Percentiles rank a stretch among this genome's conserved stretches.
Evolutionary conservation across 1,140 invertebrate species (phyloP).

Genomic region (Pseudomyrmex gracilis): DNA sequence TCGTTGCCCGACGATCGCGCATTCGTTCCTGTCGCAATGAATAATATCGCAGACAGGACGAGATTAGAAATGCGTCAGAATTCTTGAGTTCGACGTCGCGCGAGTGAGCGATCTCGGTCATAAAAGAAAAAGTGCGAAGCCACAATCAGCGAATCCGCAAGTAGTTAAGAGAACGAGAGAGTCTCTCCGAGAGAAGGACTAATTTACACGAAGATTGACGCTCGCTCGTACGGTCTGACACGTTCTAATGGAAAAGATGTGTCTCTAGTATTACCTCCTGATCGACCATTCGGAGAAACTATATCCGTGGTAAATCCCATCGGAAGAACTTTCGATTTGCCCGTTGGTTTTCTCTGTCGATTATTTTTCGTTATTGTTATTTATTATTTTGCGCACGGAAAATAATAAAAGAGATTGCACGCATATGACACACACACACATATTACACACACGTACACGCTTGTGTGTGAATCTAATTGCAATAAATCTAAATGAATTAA

Average conservation of each 20-base stretch:
- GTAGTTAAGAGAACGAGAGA: slow-evolving; percentile 33
- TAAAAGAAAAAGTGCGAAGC: slow-evolving; percentile 39
- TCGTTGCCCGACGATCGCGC: not conserved
- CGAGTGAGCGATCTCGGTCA: slow-evolving; percentile 43
- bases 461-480: not conserved
- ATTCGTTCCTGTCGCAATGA: not conserved
- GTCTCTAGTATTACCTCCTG: slow-evolving; percentile 51
- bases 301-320: slow-evolving; percentile 36
- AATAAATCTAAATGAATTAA: too few species aligned
- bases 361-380: not conserved
- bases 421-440: too few species aligned
- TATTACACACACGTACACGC: too few species aligned
- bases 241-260: slow-evolving; percentile 60
- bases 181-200: slow-evolving; percentile 26
- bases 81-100: slow-evolving; percentile 17
- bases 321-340: slow-evolving; percentile 51
- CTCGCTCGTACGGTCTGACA: slow-evolving; percentile 47
- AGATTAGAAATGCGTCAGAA: slow-evolving; percentile 28
- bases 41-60: slow-evolving; percentile 6
- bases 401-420: too few species aligned
- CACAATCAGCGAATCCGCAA: slow-evolving; percentile 28
- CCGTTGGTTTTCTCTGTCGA: slow-evolving; percentile 3
- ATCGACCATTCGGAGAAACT: slow-evolving; percentile 41
- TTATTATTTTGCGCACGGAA: not conserved
- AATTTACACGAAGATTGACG: slow-evolving; percentile 58